phyloP scores from a whole-genome alignment of 2,888 invertebrate genomes.

The Aspidiotus rigidus region DNA sequence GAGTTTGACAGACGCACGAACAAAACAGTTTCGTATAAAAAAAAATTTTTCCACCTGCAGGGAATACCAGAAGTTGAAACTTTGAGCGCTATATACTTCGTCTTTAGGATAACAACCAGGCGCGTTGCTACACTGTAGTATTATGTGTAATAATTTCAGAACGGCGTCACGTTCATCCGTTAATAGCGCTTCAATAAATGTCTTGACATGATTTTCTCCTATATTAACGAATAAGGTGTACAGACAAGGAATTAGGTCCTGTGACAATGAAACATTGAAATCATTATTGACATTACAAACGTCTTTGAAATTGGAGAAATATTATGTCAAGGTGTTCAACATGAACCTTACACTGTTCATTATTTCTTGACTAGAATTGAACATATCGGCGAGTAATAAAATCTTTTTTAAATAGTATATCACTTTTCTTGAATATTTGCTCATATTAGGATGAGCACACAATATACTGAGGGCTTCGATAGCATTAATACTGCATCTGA shows the following conservation, averaged over 20 bases:
- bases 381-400: slow-evolving; percentile 47
- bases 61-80: slow-evolving; percentile 86
- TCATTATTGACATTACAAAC: slow-evolving; percentile 13
- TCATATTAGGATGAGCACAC: slow-evolving; percentile 54
- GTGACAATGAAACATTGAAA: slow-evolving; percentile 38
- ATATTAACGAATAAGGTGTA: slow-evolving; percentile 59
- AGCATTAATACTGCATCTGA: slow-evolving; percentile 49
- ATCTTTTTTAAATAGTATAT: slow-evolving; percentile 53
- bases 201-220: slow-evolving; percentile 49
- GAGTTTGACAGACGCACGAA: not conserved
- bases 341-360: slow-evolving; percentile 11
- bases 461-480: slow-evolving; percentile 54
- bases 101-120: slow-evolving; percentile 79
- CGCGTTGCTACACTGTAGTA: slow-evolving; percentile 69
- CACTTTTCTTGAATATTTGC: slow-evolving; percentile 52
- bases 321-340: not conserved
- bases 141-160: slow-evolving; percentile 57
- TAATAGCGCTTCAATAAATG: slow-evolving; percentile 49
- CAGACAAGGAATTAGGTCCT: slow-evolving; percentile 61
- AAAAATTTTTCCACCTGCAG: slow-evolving; percentile 56
- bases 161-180: slow-evolving; percentile 49
- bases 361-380: slow-evolving; percentile 27
- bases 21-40: not conserved
- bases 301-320: not conserved
- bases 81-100: slow-evolving; percentile 74